A percentile compares a stretch with the other conserved stretches of the same genome.
phyloP scores from a whole-genome alignment of 1,140 invertebrate genomes.

The Anastrepha ludens region DNA sequence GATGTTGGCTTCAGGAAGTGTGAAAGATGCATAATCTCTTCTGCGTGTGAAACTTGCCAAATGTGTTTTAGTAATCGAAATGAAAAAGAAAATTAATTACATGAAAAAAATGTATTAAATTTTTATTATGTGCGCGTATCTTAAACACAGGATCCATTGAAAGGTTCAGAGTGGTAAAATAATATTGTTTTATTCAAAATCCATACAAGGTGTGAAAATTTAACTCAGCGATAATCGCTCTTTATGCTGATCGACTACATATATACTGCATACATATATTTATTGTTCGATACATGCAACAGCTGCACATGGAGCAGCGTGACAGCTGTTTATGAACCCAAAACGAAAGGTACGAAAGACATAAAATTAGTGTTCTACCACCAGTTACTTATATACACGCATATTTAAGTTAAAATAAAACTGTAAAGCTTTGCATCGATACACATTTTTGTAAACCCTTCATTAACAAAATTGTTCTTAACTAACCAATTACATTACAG shows the following conservation, averaged over 20 bases:
- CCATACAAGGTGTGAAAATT: not conserved
- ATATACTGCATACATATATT: not conserved
- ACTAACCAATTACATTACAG: not conserved
- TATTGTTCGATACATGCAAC: not conserved
- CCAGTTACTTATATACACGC: too few species aligned
- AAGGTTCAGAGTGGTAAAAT: not conserved
- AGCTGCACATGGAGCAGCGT: not conserved
- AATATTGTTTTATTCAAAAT: not conserved
- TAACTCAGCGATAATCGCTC: not conserved
- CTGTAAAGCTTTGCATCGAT: too few species aligned
- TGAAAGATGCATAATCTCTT: conserved; percentile 12
- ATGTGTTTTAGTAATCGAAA: not conserved
- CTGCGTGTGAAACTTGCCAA: not conserved
- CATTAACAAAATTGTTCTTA: too few species aligned
- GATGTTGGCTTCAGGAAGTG: conserved; percentile 41
- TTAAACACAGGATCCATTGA: not conserved
- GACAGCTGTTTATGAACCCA: not conserved
- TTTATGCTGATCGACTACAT: not conserved
- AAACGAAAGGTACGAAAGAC: not conserved
- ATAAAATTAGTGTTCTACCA: too few species aligned
- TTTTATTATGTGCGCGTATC: not conserved
- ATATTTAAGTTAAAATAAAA: too few species aligned
- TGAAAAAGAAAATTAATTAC: not conserved
- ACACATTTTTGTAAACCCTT: too few species aligned
- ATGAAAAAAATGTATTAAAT: not conserved